phyloP scores from a whole-genome alignment of 2,113 vertebrate genomes.

The Aleadryas rufinucha region DNA sequence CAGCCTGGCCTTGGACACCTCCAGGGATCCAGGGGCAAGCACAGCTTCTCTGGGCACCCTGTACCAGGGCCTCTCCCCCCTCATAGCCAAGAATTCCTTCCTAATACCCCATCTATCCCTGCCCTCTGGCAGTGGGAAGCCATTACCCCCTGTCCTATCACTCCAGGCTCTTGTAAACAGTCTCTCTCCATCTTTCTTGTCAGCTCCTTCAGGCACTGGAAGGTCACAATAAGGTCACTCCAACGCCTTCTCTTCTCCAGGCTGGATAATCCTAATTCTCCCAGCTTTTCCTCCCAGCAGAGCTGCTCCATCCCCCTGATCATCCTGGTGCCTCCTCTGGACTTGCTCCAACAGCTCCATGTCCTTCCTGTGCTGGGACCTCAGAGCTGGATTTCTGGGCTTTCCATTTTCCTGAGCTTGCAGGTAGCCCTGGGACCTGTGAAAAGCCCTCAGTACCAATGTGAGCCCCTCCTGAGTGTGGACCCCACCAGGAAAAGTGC shows the following conservation, averaged over 20 bases:
- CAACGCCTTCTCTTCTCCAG: neutral
- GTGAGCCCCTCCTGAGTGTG: neutral
- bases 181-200: neutral
- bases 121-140: neutral
- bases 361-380: neutral
- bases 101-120: neutral
- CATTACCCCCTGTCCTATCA: neutral
- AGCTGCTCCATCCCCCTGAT: neutral
- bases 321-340: neutral
- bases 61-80: neutral
- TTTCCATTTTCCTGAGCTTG: neutral
- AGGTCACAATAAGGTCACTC: neutral
- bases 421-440: neutral
- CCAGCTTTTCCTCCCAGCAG: neutral
- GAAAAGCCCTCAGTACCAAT: neutral
- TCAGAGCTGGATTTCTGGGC: neutral
- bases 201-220: neutral
- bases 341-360: neutral
- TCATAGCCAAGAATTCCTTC: neutral
- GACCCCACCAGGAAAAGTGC: neutral
- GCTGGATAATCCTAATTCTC: neutral
- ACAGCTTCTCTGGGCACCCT: neutral
- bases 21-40: neutral
- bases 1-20: neutral
- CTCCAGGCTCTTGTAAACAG: neutral